These are phyloP conservation scores for Lampropteryx suffumata DNA, from an alignment of 2,888 invertebrate species.

Conservation along the genomic window DNA sequence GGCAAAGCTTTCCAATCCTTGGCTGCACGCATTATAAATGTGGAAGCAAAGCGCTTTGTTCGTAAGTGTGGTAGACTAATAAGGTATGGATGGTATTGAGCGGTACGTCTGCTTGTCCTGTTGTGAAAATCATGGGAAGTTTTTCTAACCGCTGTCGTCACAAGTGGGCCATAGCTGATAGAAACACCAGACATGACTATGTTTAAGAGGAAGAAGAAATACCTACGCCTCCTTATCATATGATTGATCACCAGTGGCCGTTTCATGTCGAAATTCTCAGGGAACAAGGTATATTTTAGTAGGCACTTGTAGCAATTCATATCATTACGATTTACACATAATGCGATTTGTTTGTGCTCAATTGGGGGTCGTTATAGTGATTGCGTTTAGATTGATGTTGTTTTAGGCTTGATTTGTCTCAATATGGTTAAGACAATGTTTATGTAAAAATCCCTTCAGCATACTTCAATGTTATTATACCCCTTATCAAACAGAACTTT, in stretches of 20 bases:
- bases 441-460: background rate
- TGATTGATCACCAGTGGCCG: slow-evolving; percentile 49
- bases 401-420: slow-evolving; percentile 49
- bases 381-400: slow-evolving; percentile 68
- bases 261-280: slow-evolving; percentile 55
- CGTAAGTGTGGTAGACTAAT: no score
- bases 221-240: slow-evolving; percentile 12
- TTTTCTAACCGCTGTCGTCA: no score
- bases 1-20: no score
- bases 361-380: slow-evolving; percentile 57
- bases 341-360: slow-evolving; percentile 59
- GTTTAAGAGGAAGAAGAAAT: background rate
- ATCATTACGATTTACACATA: slow-evolving; percentile 63
- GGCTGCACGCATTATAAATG: no score
- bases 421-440: slow-evolving; percentile 21
- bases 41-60: no score
- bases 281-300: slow-evolving; percentile 40
- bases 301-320: slow-evolving; percentile 65
- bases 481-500: no score
- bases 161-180: no score
- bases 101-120: no score
- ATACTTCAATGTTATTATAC: no score
- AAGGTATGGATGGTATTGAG: no score
- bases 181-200: background rate
- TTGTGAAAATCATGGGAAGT: no score